Evolutionary conservation across 2,888 invertebrate genomes (phyloP), one percentile per base, ranked within the genome.

Genomic region (Brenthis daphne): DNA sequence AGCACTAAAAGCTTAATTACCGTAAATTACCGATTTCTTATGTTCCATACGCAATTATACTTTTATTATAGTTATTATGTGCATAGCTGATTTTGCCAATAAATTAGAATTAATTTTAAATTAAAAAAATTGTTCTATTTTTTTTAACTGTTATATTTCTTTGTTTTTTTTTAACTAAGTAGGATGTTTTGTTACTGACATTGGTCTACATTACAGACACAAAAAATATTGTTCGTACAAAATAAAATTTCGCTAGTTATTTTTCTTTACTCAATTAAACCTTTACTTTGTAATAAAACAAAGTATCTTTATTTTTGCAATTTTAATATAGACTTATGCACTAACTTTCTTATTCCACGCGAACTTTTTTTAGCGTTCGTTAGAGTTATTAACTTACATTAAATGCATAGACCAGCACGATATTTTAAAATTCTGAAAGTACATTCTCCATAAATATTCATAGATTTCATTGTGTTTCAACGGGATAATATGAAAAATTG

Each of bases 1-100:
- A 84, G 83, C 84, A 84, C 80, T 86, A 81, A 85, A 84, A 77
- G 80, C 81, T 83, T 87, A 88, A 89, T 89, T 88, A 87, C 82
- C 82, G 82, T 82, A 83, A 84, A 88, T 87, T 87, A 83, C 69
- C 68, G 65, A 71, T 72, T 74, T 73, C 60, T 73, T 70, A 70
- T 67, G 37, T 43, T 43, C 8, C 11, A 43, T 11, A 43, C 37
- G 37, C 11, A 64, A 54, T 53, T n/a, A 20, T 71, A 68, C 24
- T 60, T 65, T 57, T 47, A 29, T 13, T 55, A n/a, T 61, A 55
- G 48, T 55, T 20, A 51, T 53, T 47, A 24, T 64, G 33, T 43
- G 13, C 57, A 64, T 13, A 51, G 50, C 33, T 47, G n/a, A 5
- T 11, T 29, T 16, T 48, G 2, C 43, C 6, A 6, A 29, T 13